Evolutionary conservation across 1,140 invertebrate genomes (phyloP).

Genomic region (Spodoptera litura): DNA sequence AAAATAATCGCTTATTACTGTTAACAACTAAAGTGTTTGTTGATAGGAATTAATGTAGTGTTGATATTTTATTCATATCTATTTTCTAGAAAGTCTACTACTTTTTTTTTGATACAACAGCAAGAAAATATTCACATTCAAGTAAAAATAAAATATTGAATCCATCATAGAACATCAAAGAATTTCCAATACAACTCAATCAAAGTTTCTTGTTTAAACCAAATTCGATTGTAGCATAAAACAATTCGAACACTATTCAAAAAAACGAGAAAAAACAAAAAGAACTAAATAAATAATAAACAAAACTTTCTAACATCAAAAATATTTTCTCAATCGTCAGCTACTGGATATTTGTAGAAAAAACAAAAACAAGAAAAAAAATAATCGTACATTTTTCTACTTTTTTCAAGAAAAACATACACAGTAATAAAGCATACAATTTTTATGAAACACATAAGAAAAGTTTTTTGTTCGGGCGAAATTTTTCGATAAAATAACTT

Average conservation of each 20-base stretch:
- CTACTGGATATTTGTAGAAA: too few relatives aligned
- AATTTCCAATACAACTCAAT: background rate
- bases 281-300: conserved; percentile 9
- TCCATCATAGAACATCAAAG: too few relatives aligned
- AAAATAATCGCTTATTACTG: background rate
- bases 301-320: conserved; percentile 11
- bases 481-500: conserved; percentile 37
- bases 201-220: conserved; percentile 2
- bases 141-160: background rate
- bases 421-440: conserved; percentile 12
- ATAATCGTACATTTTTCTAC: conserved; percentile 53
- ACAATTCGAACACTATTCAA: background rate
- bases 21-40: too few relatives aligned
- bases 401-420: background rate
- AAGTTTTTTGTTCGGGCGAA: conserved; percentile 29
- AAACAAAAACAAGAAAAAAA: conserved; percentile 60
- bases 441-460: conserved; percentile 31
- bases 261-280: conserved; percentile 1
- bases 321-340: conserved; percentile 26
- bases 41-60: too few relatives aligned
- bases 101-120: too few relatives aligned
- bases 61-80: too few relatives aligned
- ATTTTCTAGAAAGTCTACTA: too few relatives aligned
- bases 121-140: too few relatives aligned
- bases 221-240: background rate